Conservation (phyloP, 1,140 invertebrate species). For the Adoxophyes honmai region DNA sequence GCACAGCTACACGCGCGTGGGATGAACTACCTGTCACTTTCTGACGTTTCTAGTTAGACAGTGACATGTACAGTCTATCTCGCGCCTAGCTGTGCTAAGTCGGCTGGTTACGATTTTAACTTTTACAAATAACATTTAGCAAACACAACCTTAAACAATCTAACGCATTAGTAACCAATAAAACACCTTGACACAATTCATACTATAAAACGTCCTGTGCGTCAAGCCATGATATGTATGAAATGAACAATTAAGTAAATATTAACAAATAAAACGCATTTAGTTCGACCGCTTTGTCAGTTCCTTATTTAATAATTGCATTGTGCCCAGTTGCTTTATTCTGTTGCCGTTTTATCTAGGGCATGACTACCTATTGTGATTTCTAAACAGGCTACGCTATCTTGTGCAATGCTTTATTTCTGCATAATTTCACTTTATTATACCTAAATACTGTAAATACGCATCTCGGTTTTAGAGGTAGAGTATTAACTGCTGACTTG, state of each 20-base stretch:
- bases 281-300: neutral
- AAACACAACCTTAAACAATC: too few species aligned
- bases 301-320: constrained; percentile 4
- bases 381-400: constrained; percentile 2
- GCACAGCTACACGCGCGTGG: too few species aligned
- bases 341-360: neutral
- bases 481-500: too few species aligned
- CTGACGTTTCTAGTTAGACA: too few species aligned
- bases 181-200: constrained; percentile 5
- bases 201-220: neutral
- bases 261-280: neutral
- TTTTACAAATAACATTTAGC: too few species aligned
- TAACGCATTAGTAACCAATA: too few species aligned
- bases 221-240: neutral
- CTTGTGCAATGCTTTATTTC: constrained; percentile 2
- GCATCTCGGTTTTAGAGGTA: neutral
- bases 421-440: constrained; percentile 7
- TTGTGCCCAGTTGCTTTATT: neutral
- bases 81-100: too few species aligned
- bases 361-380: constrained; percentile 6
- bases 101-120: too few species aligned
- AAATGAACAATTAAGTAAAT: constrained; percentile 7
- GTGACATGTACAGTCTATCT: too few species aligned
- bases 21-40: too few species aligned
- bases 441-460: too few species aligned